Evolutionary conservation across 53 echinoderm and acorn worm species (phyloP).

Genomic region (Stichopus horrens): DNA sequence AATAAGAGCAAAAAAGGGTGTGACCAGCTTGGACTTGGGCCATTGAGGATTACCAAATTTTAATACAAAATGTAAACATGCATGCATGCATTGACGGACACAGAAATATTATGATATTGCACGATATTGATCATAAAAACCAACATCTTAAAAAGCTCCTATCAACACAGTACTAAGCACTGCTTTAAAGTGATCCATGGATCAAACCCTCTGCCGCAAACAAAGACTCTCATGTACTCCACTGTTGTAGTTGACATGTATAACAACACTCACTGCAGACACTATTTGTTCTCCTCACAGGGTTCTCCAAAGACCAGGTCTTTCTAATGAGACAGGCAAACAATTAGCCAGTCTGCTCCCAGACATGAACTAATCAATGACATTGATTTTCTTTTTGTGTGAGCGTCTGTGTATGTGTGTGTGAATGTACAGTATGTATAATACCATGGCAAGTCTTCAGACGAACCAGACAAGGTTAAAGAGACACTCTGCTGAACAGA

Average conservation of each 20-base stretch:
- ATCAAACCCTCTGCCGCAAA: background rate
- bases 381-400: background rate
- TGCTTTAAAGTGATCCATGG: no score
- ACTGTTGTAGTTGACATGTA: background rate
- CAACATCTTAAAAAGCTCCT: no score
- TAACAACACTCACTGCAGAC: background rate
- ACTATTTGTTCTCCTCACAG: background rate
- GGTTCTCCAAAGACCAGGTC: background rate
- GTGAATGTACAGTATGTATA: background rate
- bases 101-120: no score
- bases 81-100: no score
- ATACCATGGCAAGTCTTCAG: background rate
- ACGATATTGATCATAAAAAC: no score
- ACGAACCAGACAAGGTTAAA: background rate
- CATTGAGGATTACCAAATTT: no score
- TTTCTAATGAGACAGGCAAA: background rate
- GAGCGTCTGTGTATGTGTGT: no score
- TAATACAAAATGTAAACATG: no score
- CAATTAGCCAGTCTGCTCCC: background rate
- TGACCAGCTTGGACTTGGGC: no score
- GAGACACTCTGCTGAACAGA: background rate
- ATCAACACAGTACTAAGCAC: no score
- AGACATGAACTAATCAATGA: background rate
- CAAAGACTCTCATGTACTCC: background rate
- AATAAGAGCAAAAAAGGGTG: no score